phyloP scores from a whole-genome alignment of 2,797 vertebrate species.

The Tenualosa thibaudeaui region DNA sequence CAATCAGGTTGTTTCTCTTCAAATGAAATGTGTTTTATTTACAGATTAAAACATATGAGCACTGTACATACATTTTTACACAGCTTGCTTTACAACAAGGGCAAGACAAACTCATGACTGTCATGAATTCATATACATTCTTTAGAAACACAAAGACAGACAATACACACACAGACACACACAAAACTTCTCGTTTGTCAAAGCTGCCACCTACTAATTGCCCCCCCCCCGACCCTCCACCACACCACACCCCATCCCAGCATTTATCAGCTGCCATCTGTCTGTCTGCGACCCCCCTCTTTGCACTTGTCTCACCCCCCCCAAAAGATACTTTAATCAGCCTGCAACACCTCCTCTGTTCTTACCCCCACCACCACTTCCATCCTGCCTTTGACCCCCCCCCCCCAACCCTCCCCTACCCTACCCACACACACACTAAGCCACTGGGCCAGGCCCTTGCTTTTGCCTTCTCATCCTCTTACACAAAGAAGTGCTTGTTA shows the following conservation, averaged over 20 bases:
- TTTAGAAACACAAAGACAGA: neutral
- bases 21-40: slow-evolving; percentile 65
- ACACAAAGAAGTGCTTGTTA: slow-evolving; percentile 65
- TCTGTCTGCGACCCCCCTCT: slow-evolving; percentile 61
- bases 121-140: slow-evolving; percentile 52
- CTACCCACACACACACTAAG: neutral
- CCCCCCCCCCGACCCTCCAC: slow-evolving; percentile 49
- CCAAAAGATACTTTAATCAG: slow-evolving; percentile 70
- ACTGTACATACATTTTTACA: slow-evolving; percentile 40
- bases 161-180: neutral
- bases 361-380: slow-evolving; percentile 26
- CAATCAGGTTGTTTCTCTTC: slow-evolving; percentile 34
- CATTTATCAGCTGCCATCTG: slow-evolving; percentile 80
- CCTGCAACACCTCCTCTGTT: slow-evolving; percentile 63
- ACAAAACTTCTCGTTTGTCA: slow-evolving; percentile 50
- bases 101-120: slow-evolving; percentile 41
- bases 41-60: slow-evolving; percentile 62
- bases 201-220: slow-evolving; percentile 74
- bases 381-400: slow-evolving; percentile 28
- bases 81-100: slow-evolving; percentile 1
- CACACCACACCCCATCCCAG: slow-evolving; percentile 59
- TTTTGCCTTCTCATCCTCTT: slow-evolving; percentile 34
- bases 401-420: no score
- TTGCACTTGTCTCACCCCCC: slow-evolving; percentile 29
- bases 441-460: slow-evolving; percentile 48